Conservation (phyloP, 2,888 invertebrate genomes). For the Sussaba pulchella region DNA sequence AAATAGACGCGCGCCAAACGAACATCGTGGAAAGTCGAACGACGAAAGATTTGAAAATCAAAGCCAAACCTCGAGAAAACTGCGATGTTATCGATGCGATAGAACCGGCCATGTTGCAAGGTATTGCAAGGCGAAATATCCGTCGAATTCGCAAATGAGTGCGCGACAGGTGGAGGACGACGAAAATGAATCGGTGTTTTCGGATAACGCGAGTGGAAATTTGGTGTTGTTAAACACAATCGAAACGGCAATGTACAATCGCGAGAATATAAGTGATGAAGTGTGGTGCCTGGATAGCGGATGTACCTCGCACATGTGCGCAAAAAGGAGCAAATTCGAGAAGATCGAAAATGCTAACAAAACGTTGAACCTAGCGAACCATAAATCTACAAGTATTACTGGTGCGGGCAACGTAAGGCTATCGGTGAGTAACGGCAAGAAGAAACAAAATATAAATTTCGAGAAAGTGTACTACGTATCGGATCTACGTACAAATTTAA, state of each 20-base stretch:
- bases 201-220: too few relatives aligned
- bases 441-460: slow-evolving; percentile 11
- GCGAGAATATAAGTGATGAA: background rate
- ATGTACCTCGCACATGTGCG: background rate
- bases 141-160: background rate
- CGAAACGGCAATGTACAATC: background rate
- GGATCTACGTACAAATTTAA: background rate
- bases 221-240: too few relatives aligned
- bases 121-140: background rate
- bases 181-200: too few relatives aligned
- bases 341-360: background rate
- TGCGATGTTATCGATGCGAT: slow-evolving; percentile 10
- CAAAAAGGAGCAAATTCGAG: background rate
- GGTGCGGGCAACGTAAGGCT: slow-evolving; percentile 29
- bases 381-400: slow-evolving; percentile 16
- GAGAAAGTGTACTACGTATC: slow-evolving; percentile 23
- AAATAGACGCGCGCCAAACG: background rate
- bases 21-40: background rate
- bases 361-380: slow-evolving; percentile 34
- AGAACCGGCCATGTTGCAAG: background rate
- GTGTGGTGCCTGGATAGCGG: slow-evolving; percentile 9
- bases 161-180: too few relatives aligned
- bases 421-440: background rate
- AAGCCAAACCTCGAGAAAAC: background rate
- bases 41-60: background rate